Conservation (phyloP, 2,113 vertebrate genomes). For the Ginglymostoma cirratum region DNA sequence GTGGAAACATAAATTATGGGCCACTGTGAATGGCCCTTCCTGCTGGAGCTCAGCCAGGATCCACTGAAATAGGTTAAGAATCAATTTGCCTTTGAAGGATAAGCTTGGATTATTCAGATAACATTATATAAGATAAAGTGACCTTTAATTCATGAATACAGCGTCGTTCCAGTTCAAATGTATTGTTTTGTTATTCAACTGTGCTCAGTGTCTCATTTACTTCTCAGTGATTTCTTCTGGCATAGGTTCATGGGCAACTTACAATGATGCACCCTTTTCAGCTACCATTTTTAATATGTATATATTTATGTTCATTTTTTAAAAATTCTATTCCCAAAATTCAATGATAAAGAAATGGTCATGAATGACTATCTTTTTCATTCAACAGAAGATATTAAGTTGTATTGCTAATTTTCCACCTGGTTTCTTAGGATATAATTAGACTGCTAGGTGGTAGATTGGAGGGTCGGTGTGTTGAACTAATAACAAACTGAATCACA, state of each 20-base stretch:
- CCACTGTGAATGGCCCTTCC: neutral
- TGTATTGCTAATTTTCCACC: neutral
- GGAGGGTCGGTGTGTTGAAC: neutral
- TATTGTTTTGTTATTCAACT: neutral
- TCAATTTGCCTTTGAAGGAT: neutral
- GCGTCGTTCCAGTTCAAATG: neutral
- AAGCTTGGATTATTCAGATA: neutral
- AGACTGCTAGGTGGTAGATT: neutral
- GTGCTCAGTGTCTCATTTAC: neutral
- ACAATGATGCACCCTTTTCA: neutral
- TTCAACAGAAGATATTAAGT: neutral
- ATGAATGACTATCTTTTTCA: neutral
- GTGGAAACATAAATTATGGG: neutral
- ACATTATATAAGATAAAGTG: neutral
- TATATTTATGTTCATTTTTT: neutral
- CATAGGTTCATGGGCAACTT: neutral
- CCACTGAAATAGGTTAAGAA: neutral
- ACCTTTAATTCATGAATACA: neutral
- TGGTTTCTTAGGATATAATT: conserved; percentile 12
- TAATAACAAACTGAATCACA: neutral
- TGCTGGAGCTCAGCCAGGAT: neutral
- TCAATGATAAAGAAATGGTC: neutral
- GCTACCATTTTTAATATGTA: neutral
- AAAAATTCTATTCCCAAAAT: neutral
- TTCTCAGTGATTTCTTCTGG: neutral